Evolutionary conservation across 1,140 invertebrate genomes (phyloP), one percentile per base, ranked within the genome.

Genomic region (Formica exsecta): DNA sequence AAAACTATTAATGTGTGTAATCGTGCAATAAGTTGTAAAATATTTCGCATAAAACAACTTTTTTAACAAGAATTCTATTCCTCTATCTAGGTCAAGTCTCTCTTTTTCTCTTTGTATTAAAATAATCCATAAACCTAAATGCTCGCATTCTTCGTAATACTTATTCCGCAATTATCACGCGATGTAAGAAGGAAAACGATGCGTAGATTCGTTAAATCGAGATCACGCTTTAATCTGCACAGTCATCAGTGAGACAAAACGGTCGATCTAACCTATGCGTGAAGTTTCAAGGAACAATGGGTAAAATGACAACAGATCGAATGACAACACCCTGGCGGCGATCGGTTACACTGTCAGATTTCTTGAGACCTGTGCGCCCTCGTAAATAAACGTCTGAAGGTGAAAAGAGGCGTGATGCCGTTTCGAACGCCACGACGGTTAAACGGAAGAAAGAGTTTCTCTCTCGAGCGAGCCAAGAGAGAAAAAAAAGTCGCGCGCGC

Each of bases 171-270:
- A 48, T 48, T 32, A 16, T 38, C 2, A 73, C 64, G 48, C 32
- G 44, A 81, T 13, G 13, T 51, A 19, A 6, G 16, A 19, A 2
- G 13, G 11, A 19, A 13, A 41, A 29, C 11, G 36, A 54, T 19
- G 41, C 44, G 61, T 19, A 64, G 29, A 48, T 29, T 29, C 38
- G 54, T 13, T 19, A 32, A 36, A n/a, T 32, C 36, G 13, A 76
- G 62, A 85, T 79, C 65, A 48, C 57, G 68, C 66, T 91, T 80
- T 68, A 93, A 92, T 90, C 73, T 93, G 92, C 92, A 93, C 66
- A 91, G 92, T 93, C 92, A 93, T 92, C 86, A 74, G 73, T 87
- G 71, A 83, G 61, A 59, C 64, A n/a, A 65, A 36, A 75, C 38
- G 51, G 68, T 44, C 85, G 32, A 7, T 48, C 88, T 93, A 93